A percentile compares a stretch with the other conserved stretches of the same genome.
phyloP scores from a whole-genome alignment of 2,888 invertebrate genomes.

The Limnephilus lunatus region DNA sequence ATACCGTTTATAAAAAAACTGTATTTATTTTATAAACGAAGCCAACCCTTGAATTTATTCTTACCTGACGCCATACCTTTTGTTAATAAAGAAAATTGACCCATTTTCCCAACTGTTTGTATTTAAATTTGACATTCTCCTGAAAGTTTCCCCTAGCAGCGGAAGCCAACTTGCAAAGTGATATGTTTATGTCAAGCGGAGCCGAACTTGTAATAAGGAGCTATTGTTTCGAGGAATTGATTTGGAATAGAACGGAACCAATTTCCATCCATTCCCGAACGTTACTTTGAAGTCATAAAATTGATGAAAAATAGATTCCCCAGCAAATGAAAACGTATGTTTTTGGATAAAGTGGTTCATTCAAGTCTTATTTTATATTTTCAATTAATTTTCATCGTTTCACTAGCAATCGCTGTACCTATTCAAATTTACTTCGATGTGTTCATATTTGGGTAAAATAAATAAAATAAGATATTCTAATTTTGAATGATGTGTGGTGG shows the following conservation, averaged over 20 bases:
- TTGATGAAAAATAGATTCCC: neutral
- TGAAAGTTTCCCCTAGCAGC: neutral
- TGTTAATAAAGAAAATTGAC: neutral
- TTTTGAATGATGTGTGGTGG: too few relatives aligned
- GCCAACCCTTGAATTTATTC: neutral
- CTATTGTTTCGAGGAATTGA: conserved; percentile 8
- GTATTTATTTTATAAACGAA: neutral
- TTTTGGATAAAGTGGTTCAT: neutral
- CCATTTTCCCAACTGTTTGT: neutral
- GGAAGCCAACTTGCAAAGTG: neutral
- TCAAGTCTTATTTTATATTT: neutral
- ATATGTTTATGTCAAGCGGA: neutral
- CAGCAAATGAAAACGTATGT: neutral
- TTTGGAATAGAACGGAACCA: conserved; percentile 22
- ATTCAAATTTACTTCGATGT: neutral
- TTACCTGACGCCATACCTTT: neutral
- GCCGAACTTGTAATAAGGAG: neutral
- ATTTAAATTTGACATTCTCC: neutral
- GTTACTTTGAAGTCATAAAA: conserved; percentile 6
- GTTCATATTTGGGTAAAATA: too few relatives aligned
- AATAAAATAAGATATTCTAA: too few relatives aligned
- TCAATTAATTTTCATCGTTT: neutral
- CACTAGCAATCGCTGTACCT: neutral
- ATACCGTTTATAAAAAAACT: neutral
- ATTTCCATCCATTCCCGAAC: neutral